Percentiles rank a stretch among this genome's conserved stretches.
Conservation (phyloP, 2,797 vertebrate genomes). For the Gymnocypris eckloni region DNA sequence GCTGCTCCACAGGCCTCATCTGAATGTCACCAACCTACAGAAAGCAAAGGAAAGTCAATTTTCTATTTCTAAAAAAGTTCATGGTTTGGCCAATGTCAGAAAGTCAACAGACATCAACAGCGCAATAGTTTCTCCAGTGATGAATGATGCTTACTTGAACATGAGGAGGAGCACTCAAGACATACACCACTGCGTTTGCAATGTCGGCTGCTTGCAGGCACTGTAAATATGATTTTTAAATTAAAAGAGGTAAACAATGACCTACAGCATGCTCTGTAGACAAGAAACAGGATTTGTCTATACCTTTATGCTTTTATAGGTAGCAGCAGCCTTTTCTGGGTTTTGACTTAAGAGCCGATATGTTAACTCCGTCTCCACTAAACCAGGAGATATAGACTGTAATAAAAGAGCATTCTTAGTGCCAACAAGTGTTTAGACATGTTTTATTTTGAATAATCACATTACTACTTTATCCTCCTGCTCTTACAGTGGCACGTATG, state of each 20-base stretch:
- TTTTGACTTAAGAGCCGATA: conserved; percentile 77
- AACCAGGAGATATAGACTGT: conserved; percentile 88
- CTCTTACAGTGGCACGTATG: conserved; percentile 85
- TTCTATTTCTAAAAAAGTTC: neutral
- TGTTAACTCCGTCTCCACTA: conserved; percentile 87
- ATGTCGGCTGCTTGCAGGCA: conserved; percentile 86
- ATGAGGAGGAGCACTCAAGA: conserved; percentile 84
- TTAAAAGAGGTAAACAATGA: neutral
- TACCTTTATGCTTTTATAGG: conserved; percentile 83
- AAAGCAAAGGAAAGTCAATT: neutral
- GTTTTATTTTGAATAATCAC: neutral
- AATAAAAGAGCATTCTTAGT: conserved; percentile 47
- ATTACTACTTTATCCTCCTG: neutral
- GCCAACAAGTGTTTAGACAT: neutral
- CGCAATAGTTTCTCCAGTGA: neutral
- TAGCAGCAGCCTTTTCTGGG: conserved; percentile 78
- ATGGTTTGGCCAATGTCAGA: no score
- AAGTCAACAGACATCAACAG: neutral
- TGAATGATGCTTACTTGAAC: conserved; percentile 79
- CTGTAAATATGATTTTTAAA: conserved; percentile 58
- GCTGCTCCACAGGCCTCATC: conserved; percentile 84
- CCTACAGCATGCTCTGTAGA: neutral
- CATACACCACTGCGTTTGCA: conserved; percentile 82
- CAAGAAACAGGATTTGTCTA: neutral
- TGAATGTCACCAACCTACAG: conserved; percentile 86